These are phyloP conservation scores for Eudemis profundana DNA, from an alignment of 2,888 invertebrate species.

Conservation along the genomic window DNA sequence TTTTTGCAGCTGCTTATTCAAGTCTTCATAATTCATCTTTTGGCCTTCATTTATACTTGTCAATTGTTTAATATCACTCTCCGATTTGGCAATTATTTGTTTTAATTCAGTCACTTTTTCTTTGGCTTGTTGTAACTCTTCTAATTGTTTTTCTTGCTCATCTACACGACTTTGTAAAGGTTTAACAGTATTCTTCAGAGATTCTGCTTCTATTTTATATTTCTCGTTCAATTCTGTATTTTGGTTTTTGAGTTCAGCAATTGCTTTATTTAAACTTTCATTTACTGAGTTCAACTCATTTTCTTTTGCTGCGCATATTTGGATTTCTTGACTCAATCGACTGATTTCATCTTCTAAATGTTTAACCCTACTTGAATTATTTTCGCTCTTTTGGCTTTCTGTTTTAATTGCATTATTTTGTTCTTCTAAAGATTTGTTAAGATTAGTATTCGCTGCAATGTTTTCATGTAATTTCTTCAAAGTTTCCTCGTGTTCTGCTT, in stretches of 20 bases:
- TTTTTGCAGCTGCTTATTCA: slow-evolving; percentile 74
- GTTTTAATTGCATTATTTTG: slow-evolving; percentile 69
- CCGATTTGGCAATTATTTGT: slow-evolving; percentile 72
- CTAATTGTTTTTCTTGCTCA: slow-evolving; percentile 68
- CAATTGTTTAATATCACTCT: slow-evolving; percentile 76
- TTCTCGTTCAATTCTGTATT: slow-evolving; percentile 69
- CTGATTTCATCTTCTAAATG: slow-evolving; percentile 64
- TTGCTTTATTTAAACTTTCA: slow-evolving; percentile 30
- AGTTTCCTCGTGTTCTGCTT: slow-evolving; percentile 60
- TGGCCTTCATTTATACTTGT: slow-evolving; percentile 79
- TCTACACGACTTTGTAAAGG: slow-evolving; percentile 64
- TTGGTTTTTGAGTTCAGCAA: slow-evolving; percentile 62
- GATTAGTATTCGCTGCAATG: slow-evolving; percentile 54
- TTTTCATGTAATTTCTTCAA: slow-evolving; percentile 65
- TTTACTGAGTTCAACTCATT: slow-evolving; percentile 35
- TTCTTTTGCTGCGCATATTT: slow-evolving; percentile 27
- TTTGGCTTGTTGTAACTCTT: slow-evolving; percentile 67
- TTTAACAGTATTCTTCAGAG: slow-evolving; percentile 68
- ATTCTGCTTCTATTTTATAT: slow-evolving; percentile 70
- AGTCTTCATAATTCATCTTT: slow-evolving; percentile 78
- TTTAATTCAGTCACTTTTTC: slow-evolving; percentile 75
- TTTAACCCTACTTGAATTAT: slow-evolving; percentile 62
- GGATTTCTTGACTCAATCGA: slow-evolving; percentile 33
- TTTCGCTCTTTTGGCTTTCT: slow-evolving; percentile 62
- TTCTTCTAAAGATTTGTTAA: slow-evolving; percentile 66